Evolutionary conservation across 2,113 vertebrate species (phyloP).

Genomic region (Spea multiplicata): DNA sequence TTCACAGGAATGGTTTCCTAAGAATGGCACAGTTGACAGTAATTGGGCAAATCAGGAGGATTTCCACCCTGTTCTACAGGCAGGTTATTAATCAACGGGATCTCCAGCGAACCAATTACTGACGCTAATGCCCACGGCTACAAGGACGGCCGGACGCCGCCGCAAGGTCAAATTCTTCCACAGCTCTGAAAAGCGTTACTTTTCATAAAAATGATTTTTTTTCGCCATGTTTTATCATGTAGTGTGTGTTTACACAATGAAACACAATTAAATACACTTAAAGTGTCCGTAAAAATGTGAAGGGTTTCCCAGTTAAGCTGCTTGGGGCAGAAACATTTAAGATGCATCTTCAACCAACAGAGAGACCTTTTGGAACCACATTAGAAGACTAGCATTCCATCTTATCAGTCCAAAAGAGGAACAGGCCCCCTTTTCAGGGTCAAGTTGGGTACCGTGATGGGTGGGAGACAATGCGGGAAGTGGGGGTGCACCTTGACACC

Average conservation of each 20-base stretch:
- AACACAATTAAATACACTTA: too few relatives aligned
- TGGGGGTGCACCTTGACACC: too few relatives aligned
- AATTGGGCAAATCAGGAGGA: not conserved
- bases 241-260: not conserved
- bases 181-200: not conserved
- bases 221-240: not conserved
- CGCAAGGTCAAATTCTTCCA: not conserved
- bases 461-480: too few relatives aligned
- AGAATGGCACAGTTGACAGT: not conserved
- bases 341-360: too few relatives aligned
- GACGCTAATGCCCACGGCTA: not conserved
- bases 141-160: not conserved
- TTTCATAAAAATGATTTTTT: not conserved
- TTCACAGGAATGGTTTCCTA: not conserved
- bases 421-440: too few relatives aligned
- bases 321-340: too few relatives aligned
- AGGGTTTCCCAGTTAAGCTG: too few relatives aligned
- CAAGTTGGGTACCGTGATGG: too few relatives aligned
- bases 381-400: too few relatives aligned
- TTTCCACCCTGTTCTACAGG: not conserved
- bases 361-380: too few relatives aligned
- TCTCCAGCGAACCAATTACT: not conserved
- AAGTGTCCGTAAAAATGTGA: too few relatives aligned
- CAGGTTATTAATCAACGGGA: not conserved
- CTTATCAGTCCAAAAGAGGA: too few relatives aligned